These are phyloP conservation scores for Brachypalpus laphriformis DNA, from an alignment of 2,888 invertebrate genomes.

Conservation along the genomic window DNA sequence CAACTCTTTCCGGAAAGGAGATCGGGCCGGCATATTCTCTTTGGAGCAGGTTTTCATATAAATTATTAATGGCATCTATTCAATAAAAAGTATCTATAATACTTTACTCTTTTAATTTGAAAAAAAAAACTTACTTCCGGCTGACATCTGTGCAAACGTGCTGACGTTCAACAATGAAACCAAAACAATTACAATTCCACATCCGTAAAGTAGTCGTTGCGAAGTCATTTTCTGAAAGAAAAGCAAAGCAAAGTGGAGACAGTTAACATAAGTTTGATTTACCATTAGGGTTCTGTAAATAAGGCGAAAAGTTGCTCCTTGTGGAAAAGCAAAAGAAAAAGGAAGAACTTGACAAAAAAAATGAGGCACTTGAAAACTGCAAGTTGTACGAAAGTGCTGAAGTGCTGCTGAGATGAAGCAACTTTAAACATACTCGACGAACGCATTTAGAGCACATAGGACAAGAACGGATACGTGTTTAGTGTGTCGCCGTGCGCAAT, in stretches of 20 bases:
- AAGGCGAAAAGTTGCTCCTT: conserved; percentile 38
- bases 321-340: background rate
- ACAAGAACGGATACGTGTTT: conserved; percentile 12
- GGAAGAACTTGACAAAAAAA: conserved; percentile 1
- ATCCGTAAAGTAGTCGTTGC: conserved; percentile 65
- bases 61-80: conserved; percentile 78
- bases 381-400: conserved; percentile 51
- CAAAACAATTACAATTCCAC: conserved; percentile 56
- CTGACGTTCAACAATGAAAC: conserved; percentile 55
- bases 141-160: conserved; percentile 75
- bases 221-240: conserved; percentile 69
- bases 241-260: conserved; percentile 26
- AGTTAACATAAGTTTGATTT: conserved; percentile 45
- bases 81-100: background rate
- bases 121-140: conserved; percentile 69
- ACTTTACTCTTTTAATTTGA: background rate
- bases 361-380: conserved; percentile 36
- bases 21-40: conserved; percentile 82
- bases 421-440: conserved; percentile 47
- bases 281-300: conserved; percentile 57
- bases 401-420: conserved; percentile 47
- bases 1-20: conserved; percentile 84
- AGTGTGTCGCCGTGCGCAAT: conserved; percentile 19
- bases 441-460: conserved; percentile 30
- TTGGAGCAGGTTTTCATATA: conserved; percentile 82